These are phyloP conservation scores for Xiphias gladius DNA, from an alignment of 2,113 vertebrate genomes.

Conservation along the genomic window DNA sequence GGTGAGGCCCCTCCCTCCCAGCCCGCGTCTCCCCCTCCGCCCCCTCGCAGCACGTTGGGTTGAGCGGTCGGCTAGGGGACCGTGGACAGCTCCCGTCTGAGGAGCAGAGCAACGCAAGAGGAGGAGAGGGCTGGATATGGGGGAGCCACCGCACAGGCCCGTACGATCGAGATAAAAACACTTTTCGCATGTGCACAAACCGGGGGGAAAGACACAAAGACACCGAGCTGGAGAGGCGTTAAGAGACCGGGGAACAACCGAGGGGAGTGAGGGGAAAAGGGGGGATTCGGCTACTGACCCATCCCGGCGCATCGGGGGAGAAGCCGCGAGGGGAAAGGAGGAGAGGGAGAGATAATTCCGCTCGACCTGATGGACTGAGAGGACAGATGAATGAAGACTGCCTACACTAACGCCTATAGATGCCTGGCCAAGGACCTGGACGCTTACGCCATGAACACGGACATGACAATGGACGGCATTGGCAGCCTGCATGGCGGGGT, in stretches of 20 bases:
- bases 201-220: slow-evolving; percentile 59
- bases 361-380: slow-evolving; percentile 89
- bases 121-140: slow-evolving; percentile 91
- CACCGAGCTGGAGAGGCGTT: slow-evolving; percentile 79
- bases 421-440: slow-evolving; percentile 95
- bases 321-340: slow-evolving; percentile 46
- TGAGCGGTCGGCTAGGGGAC: slow-evolving; percentile 86
- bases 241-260: slow-evolving; percentile 56
- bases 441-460: slow-evolving; percentile 95
- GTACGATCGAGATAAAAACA: slow-evolving; percentile 82
- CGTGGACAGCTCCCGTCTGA: slow-evolving; percentile 89
- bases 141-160: slow-evolving; percentile 88
- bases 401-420: slow-evolving; percentile 93
- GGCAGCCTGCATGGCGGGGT: slow-evolving; percentile 91
- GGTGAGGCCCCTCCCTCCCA: background rate
- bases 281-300: slow-evolving; percentile 68
- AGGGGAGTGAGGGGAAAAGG: slow-evolving; percentile 42
- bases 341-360: slow-evolving; percentile 71
- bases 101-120: slow-evolving; percentile 88
- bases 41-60: slow-evolving; percentile 84
- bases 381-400: slow-evolving; percentile 93
- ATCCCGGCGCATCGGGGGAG: slow-evolving; percentile 75
- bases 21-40: slow-evolving; percentile 68
- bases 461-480: slow-evolving; percentile 95
- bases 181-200: slow-evolving; percentile 45